Evolutionary conservation across 2,113 vertebrate genomes (phyloP), one percentile per base, ranked within the genome.

Genomic region (Colistium nudipinnis): DNA sequence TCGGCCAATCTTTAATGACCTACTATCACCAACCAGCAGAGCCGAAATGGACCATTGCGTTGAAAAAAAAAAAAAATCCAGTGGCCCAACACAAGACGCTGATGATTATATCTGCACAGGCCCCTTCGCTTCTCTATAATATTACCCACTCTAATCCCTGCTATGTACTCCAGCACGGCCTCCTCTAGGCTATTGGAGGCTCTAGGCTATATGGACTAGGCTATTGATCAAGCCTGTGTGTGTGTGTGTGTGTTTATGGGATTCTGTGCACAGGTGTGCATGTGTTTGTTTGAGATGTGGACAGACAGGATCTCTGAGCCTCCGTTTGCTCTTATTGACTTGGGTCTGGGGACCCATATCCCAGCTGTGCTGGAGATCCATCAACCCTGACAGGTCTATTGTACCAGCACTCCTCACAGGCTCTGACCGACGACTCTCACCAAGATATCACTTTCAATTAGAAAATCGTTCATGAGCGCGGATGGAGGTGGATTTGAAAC

Each of bases 311-410:
- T n/a, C 69, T 69, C 55, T 63, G 70, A 74, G 80, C 56, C 74
- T 73, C 77, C 81, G 78, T 87, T 89, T 67, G 60, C 71, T 85
- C 73, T 86, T 89, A 89, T 90, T 90, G 85, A 88, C 82, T 87
- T 89, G 57, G 57, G 84, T 90, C 78, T 83, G 80, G 74, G 68
- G 78, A 83, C 73, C 87, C 81, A 82, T 86, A 87, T 82, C 83
- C 81, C 80, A 88, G 87, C 84, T 90, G 87, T 86, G 83, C 81
- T 88, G 87, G 74, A 89, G 87, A 92, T 92, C 90, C 89, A 92
- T 92, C 90, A 92, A 87, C 72, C 83, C 79, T 92, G 91, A 92
- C 92, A 92, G 90, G 86, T 90, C 87, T 85, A 91, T 91, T 92
- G 90, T 91, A 74, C 79, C 70, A 78, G 59, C 81, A 86, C 81